A percentile compares a stretch with the other conserved stretches of the same genome.
These are phyloP conservation scores for Motacilla alba DNA, from an alignment of 2,113 vertebrate genomes.

Conservation along the genomic window DNA sequence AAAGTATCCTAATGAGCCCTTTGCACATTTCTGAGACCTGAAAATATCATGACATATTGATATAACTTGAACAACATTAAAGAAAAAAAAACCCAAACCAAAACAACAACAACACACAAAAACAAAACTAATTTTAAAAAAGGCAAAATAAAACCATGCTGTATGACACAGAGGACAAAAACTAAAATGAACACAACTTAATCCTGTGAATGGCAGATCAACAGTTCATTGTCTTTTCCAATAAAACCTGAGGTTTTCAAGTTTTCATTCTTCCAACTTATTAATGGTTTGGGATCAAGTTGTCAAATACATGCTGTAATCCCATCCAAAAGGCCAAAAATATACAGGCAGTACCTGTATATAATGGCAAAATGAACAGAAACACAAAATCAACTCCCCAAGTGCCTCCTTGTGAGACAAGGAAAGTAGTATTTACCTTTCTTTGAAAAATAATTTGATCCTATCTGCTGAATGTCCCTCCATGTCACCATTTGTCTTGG, in stretches of 20 bases:
- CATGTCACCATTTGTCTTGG: neutral
- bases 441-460: neutral
- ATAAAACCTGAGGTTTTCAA: neutral
- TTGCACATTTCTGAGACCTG: neutral
- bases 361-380: neutral
- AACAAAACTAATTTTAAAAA: neutral
- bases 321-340: neutral
- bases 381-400: neutral
- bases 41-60: neutral
- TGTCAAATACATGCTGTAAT: neutral
- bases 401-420: neutral
- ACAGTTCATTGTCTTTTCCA: neutral
- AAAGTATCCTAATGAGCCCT: neutral
- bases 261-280: neutral
- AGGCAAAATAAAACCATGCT: neutral
- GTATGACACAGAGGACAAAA: neutral
- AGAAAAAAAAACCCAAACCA: neutral
- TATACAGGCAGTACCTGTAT: neutral
- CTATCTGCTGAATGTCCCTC: neutral
- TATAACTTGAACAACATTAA: neutral
- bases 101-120: neutral
- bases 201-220: neutral
- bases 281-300: neutral
- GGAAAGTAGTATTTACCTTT: neutral
- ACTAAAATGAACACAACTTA: neutral